Evolutionary conservation across 2,113 vertebrate genomes (phyloP), one percentile per base, ranked within the genome.

Genomic region (Engystomops pustulosus): DNA sequence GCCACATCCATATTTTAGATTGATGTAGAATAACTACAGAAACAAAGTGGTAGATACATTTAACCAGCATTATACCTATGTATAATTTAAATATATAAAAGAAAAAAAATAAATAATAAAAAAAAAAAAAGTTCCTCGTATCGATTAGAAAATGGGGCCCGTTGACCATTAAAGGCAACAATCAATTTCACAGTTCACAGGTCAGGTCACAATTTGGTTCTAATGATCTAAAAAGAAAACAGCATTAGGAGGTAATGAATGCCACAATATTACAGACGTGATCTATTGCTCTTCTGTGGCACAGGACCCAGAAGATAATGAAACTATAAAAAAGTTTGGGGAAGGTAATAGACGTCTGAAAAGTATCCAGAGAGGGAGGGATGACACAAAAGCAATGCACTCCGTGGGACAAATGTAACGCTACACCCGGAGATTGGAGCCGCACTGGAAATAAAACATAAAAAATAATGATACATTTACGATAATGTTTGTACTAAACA

Each of bases 111-210:
- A 80, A 75, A 20, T 18, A 71, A 94, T 93, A 94, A 92, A 80
- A 75, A 20, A 11, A 71, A 94, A 93, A 94, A 92, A 94, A 94
- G 93, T 94, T 94, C 62, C 23, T 6, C n/a, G 1, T 92, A 94
- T 95, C 88, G 93, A 95, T 95, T 93, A 93, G 93, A 93, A 95
- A 95, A 95, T 95, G 93, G 94, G 91, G n/a, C n/a, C 82, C 91
- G 92, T 90, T 94, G 93, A 94, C 93, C 91, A 85, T 94, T 93
- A 92, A 92, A 94, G 92, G 91, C 92, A 95, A 90, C 93, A 90
- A 95, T 95, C 94, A 93, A 95, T 94, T 91, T 90, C 86, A 89
- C 85, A 93, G 94, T 94, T 95, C 94, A 95, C 88, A 93, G 94
- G 93, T 95, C 94, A 94, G 93, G 93, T 94, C 93, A 94, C 93